These are phyloP conservation scores for Bombus cullumanus DNA, from an alignment of 1,140 invertebrate species.

Conservation along the genomic window DNA sequence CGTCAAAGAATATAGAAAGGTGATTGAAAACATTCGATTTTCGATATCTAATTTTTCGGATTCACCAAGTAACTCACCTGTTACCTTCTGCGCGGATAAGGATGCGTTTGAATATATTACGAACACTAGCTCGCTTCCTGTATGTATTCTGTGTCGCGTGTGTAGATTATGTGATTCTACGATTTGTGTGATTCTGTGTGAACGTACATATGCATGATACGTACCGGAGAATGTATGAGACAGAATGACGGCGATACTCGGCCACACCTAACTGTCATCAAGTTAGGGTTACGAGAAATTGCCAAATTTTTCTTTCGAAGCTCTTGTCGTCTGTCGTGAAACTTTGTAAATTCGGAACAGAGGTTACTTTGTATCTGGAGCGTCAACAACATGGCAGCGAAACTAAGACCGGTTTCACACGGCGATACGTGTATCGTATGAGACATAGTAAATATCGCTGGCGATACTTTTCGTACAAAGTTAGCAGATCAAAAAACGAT, in stretches of 20 bases:
- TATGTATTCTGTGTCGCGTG: background rate
- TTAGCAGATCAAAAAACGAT: no score
- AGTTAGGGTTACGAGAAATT: background rate
- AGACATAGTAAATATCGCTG: no score
- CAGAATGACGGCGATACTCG: background rate
- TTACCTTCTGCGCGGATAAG: background rate
- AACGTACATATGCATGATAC: background rate
- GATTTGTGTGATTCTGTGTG: background rate
- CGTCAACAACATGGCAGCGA: background rate
- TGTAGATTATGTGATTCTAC: background rate
- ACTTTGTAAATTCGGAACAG: no score
- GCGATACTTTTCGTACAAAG: no score
- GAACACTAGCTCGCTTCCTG: slow-evolving; percentile 9
- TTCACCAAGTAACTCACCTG: background rate
- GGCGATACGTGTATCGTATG: no score
- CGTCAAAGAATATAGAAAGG: no score
- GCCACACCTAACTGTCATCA: background rate
- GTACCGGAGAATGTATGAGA: background rate
- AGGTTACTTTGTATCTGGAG: background rate
- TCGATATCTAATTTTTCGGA: background rate
- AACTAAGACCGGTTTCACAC: background rate
- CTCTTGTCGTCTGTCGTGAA: no score
- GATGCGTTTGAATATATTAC: background rate
- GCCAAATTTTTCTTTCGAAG: background rate
- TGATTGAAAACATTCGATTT: background rate